Evolutionary conservation across 2,888 invertebrate genomes (phyloP).

Genomic region (Drosophila trichaetosa): DNA sequence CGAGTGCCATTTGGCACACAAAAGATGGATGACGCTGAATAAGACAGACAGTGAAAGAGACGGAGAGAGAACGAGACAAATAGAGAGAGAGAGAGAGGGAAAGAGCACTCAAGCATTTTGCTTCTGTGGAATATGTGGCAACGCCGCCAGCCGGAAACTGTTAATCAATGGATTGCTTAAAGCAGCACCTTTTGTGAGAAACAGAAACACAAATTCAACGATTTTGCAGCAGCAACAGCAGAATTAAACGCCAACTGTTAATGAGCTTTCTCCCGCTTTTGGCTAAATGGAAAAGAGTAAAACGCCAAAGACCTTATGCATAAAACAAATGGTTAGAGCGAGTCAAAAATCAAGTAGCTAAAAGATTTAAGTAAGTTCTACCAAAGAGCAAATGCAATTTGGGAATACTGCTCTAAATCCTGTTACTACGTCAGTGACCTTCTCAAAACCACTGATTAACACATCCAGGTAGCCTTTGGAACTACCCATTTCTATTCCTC

Average conservation of each 20-base stretch:
- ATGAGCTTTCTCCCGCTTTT: slow-evolving; percentile 37
- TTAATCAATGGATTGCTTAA: slow-evolving; percentile 50
- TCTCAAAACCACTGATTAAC: slow-evolving; percentile 13
- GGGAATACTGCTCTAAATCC: not conserved
- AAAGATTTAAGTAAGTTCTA: slow-evolving; percentile 4
- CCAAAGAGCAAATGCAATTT: not conserved
- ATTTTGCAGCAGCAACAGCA: slow-evolving; percentile 1
- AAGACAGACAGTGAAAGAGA: slow-evolving; percentile 25
- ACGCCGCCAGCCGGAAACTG: slow-evolving; percentile 21
- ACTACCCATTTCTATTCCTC: slow-evolving; percentile 3
- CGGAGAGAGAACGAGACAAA: not conserved
- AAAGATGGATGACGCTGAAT: slow-evolving; percentile 47
- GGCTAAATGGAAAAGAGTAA: slow-evolving; percentile 25
- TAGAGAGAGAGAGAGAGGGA: not conserved
- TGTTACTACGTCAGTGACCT: slow-evolving; percentile 11
- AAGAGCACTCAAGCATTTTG: slow-evolving; percentile 16
- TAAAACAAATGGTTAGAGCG: slow-evolving; percentile 7
- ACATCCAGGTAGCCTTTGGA: slow-evolving; percentile 25
- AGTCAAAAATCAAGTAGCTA: not conserved
- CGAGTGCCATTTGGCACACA: slow-evolving; percentile 73
- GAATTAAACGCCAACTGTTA: slow-evolving; percentile 12
- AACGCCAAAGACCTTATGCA: not conserved
- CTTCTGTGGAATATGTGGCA: slow-evolving; percentile 36
- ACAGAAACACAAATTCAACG: not conserved
- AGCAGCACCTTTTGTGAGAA: slow-evolving; percentile 28